A percentile compares a stretch with the other conserved stretches of the same genome.
These are phyloP conservation scores for Nephrotoma guestfalica DNA, from an alignment of 2,888 invertebrate species.

Conservation along the genomic window DNA sequence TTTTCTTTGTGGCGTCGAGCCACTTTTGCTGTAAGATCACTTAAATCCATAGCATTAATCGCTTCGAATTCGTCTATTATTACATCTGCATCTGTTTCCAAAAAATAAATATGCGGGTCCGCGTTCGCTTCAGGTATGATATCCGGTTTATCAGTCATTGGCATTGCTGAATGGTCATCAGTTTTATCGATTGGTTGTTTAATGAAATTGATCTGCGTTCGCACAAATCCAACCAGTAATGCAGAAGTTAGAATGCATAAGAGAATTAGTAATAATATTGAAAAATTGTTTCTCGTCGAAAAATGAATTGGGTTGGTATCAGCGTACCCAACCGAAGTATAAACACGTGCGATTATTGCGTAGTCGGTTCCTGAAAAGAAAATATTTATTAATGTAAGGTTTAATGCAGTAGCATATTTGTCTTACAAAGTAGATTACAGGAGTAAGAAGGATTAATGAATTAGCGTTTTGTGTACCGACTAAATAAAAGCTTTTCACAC, in stretches of 20 bases:
- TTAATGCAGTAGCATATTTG: too few species aligned
- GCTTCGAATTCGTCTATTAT: neutral
- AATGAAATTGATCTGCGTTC: too few species aligned
- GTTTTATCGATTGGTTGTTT: slow-evolving; percentile 1
- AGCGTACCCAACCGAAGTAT: slow-evolving; percentile 41
- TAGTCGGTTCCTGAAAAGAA: slow-evolving; percentile 39
- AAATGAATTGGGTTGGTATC: slow-evolving; percentile 35
- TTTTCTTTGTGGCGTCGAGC: slow-evolving; percentile 40
- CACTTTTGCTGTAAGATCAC: neutral
- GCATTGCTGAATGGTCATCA: neutral
- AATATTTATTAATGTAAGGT: too few species aligned
- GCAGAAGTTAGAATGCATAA: slow-evolving; percentile 16
- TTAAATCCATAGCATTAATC: neutral
- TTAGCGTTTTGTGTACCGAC: too few species aligned
- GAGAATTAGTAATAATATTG: neutral
- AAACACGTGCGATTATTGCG: slow-evolving; percentile 48
- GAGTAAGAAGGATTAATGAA: too few species aligned
- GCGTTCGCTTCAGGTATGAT: slow-evolving; percentile 12
- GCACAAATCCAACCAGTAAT: slow-evolving; percentile 22
- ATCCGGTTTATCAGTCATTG: slow-evolving; percentile 31
- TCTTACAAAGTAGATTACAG: too few species aligned
- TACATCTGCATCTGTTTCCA: slow-evolving; percentile 30
- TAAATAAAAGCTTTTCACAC: too few species aligned
- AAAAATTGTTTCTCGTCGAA: slow-evolving; percentile 22
- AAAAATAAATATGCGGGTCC: slow-evolving; percentile 35